These are phyloP conservation scores for Pelochelys cantorii DNA, from an alignment of 2,797 vertebrate species.

Conservation along the genomic window DNA sequence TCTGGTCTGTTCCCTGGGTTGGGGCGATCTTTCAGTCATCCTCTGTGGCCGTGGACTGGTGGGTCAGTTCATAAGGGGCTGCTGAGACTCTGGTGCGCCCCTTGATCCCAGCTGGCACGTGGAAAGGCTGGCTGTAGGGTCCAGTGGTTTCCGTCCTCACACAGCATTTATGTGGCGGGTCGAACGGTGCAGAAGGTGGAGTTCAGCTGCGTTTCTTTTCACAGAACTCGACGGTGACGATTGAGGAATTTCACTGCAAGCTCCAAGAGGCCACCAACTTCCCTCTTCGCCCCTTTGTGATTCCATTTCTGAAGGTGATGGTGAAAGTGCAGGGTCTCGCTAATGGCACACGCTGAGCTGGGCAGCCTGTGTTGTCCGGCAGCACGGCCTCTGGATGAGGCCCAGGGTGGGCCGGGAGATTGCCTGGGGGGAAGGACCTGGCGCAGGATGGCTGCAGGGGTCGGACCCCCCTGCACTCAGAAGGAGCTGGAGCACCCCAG, in stretches of 20 bases:
- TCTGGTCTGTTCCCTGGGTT: fast-evolving
- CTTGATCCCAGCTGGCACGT: slow-evolving; percentile 25
- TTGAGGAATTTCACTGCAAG: slow-evolving; percentile 98
- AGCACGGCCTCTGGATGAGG: fast-evolving
- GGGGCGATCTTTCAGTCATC: not conserved
- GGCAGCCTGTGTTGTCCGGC: slow-evolving; percentile 5
- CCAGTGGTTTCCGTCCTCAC: slow-evolving; percentile 22
- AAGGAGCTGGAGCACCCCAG: too few species aligned
- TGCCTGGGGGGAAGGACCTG: too few species aligned
- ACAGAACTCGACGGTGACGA: slow-evolving; percentile 97
- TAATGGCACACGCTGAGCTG: fast-evolving
- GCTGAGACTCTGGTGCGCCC: slow-evolving; percentile 7
- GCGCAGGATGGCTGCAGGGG: too few species aligned
- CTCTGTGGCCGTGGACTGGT: not conserved
- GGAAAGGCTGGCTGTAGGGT: slow-evolving; percentile 30
- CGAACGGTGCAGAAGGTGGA: slow-evolving; percentile 13
- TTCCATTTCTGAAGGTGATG: slow-evolving; percentile 97
- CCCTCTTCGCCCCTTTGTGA: slow-evolving; percentile 95
- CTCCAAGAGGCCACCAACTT: slow-evolving; percentile 99
- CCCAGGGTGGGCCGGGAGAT: too few species aligned
- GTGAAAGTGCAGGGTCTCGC: slow-evolving; percentile 32
- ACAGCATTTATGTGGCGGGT: not conserved
- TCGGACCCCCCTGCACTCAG: too few species aligned
- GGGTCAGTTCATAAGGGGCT: not conserved
- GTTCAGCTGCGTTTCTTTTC: slow-evolving; percentile 61